Base-by-base conservation (phyloP, 2,797 vertebrate genomes). In the Hephaestus fuliginosus region DNA sequence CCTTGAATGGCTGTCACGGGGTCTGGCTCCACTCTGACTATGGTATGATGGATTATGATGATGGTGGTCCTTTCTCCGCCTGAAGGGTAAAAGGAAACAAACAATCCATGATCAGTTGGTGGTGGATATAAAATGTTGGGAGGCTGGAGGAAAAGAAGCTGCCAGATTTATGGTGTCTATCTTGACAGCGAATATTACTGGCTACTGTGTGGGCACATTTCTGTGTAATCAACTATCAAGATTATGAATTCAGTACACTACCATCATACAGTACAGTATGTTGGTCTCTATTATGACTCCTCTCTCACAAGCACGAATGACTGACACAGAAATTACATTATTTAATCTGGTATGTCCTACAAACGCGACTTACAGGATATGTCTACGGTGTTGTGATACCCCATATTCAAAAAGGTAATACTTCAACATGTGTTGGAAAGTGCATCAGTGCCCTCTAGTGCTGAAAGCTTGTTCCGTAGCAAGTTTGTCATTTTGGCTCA, bases 41-140 rank as follows among this genome's bases (percentile, higher is more conserved):
- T 86, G 88, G 84, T 92, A 93, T 96, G 95, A 96, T 95, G 95
- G 95, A 94, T 96, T 95, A 94, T 94, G 93, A 93, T 90, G 92
- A 82, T 93, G 92, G 91, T 94, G 93, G 90, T 95, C 93, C 90
- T 95, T 95, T 94, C 91, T 96, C 79, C 85, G 93, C 81, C 95
- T 96, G 78, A 84, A 88, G 88, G 88, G 90, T 76, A 84, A 92
- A 87, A 91, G 88, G 82, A 92, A 89, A 84, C 90, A 92, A 83
- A 92, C 87, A 91, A 89, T 94, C 86, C 91, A 83, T 91, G 86
- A 91, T 61, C 74, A 71, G 79, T 68, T 82, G 46, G 46, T 41
- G 74, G 69, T 28, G 64, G 80, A 77, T 88, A 33, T 9, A 56
- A 82, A 81, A 80, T 76, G 74, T 49, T 81, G 64, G 65, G 74